Conservation (phyloP, 2,888 invertebrate species). For the Plebejus argus region DNA sequence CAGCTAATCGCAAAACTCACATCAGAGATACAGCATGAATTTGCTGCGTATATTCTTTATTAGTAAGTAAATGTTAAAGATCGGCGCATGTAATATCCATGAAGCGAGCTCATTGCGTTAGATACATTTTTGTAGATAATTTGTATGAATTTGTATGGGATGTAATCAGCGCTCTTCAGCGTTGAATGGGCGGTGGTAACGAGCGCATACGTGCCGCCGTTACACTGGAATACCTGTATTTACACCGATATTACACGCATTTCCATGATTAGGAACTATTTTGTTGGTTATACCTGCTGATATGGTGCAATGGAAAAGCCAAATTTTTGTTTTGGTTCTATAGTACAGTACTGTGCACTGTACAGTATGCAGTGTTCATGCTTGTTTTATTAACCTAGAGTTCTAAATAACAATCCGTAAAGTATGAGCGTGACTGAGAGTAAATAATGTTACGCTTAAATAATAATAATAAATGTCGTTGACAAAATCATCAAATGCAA, state of each 20-base stretch:
- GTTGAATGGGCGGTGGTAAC: not conserved
- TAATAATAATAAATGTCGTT: too few species aligned
- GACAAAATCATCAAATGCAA: too few species aligned
- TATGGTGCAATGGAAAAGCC: not conserved
- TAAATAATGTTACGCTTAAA: too few species aligned
- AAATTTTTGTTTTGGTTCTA: not conserved
- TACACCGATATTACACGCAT: not conserved
- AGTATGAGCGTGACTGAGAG: too few species aligned
- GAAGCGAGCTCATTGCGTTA: not conserved
- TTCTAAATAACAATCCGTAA: too few species aligned
- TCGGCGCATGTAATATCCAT: not conserved
- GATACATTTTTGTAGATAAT: constrained; percentile 19
- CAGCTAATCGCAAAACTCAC: too few species aligned
- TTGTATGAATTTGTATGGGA: constrained; percentile 14
- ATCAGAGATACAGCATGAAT: not conserved
- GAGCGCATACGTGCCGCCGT: not conserved
- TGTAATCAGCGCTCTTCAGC: constrained; percentile 7
- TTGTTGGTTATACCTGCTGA: not conserved
- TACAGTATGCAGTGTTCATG: too few species aligned
- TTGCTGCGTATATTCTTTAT: not conserved
- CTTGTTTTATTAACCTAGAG: too few species aligned
- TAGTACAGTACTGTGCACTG: too few species aligned
- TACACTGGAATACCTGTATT: not conserved
- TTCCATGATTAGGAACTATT: constrained; percentile 1
- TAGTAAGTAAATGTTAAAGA: not conserved